A percentile compares a stretch with the other conserved stretches of the same genome.
phyloP scores from a whole-genome alignment of 2,797 vertebrate genomes.

The Sebastes paucispinis region DNA sequence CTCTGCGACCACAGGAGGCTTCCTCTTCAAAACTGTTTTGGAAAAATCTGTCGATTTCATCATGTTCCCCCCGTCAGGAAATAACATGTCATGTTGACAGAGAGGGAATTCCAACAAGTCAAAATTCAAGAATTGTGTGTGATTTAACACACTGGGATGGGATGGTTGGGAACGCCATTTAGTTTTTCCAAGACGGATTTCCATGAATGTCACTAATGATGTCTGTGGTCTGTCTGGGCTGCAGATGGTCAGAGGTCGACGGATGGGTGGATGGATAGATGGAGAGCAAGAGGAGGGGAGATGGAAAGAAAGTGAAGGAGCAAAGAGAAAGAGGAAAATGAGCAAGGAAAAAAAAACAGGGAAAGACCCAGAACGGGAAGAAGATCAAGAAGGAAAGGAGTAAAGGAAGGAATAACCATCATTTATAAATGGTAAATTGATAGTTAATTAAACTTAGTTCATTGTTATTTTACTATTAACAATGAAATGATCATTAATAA shows the following conservation, averaged over 20 bases:
- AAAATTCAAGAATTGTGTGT: slow-evolving; percentile 16
- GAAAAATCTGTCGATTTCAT: slow-evolving; percentile 30
- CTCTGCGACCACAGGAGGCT: slow-evolving; percentile 3
- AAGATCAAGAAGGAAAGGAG: not conserved
- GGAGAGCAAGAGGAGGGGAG: not conserved
- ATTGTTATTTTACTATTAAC: too few species aligned
- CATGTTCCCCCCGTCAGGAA: slow-evolving; percentile 32
- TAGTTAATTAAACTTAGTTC: too few species aligned
- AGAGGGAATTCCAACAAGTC: slow-evolving; percentile 28
- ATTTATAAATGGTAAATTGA: too few species aligned
- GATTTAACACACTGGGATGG: slow-evolving; percentile 5
- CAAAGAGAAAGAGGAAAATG: not conserved
- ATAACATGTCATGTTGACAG: slow-evolving; percentile 24
- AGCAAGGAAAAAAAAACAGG: not conserved
- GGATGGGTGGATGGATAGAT: not conserved
- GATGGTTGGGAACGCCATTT: slow-evolving; percentile 8
- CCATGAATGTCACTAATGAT: slow-evolving; percentile 44
- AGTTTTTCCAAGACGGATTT: slow-evolving; percentile 49
- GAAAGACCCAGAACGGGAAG: not conserved
- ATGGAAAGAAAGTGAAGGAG: slow-evolving; percentile 7
- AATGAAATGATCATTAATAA: too few species aligned
- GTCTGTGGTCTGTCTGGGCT: slow-evolving; percentile 52
- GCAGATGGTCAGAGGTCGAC: slow-evolving; percentile 30
- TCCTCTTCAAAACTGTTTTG: slow-evolving; percentile 33
- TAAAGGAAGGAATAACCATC: not conserved